Evolutionary conservation across 2,113 vertebrate genomes (phyloP).

Genomic region (Tenrec ecaudatus): DNA sequence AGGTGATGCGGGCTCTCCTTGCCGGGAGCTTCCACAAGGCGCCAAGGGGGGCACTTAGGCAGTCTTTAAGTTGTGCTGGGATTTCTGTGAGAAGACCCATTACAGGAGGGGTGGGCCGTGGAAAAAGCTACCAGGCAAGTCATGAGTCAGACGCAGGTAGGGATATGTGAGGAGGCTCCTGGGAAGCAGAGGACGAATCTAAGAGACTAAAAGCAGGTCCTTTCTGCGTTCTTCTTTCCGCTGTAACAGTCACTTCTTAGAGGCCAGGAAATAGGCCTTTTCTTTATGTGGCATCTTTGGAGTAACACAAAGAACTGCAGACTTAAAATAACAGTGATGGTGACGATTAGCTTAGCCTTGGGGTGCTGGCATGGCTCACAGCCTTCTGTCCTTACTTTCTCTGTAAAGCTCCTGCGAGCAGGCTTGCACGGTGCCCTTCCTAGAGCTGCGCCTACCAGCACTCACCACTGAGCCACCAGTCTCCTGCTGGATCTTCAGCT

Average conservation of each 20-base stretch:
- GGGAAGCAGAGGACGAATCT: not conserved
- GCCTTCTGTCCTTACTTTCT: not conserved
- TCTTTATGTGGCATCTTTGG: not conserved
- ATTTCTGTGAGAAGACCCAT: conserved; percentile 24
- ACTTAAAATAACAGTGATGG: not conserved
- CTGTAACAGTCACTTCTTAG: not conserved
- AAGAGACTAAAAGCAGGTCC: not conserved
- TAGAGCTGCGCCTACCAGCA: conserved; percentile 30
- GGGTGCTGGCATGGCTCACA: not conserved
- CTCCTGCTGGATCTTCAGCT: conserved; percentile 94
- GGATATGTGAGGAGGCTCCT: not conserved
- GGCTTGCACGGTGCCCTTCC: not conserved
- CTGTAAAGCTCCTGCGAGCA: not conserved
- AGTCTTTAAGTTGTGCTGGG: not conserved
- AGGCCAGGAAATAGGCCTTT: not conserved
- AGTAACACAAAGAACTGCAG: not conserved
- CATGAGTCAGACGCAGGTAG: not conserved
- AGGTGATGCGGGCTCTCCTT: not conserved
- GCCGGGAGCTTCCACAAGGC: not conserved
- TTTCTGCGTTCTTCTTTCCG: not conserved
- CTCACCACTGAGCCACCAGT: conserved; percentile 83
- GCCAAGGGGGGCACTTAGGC: not conserved
- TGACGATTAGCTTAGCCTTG: not conserved
- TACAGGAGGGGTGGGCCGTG: not conserved
- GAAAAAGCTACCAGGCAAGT: not conserved